Base-by-base conservation (phyloP, 1,140 invertebrate genomes). In the Helicoverpa armigera region DNA sequence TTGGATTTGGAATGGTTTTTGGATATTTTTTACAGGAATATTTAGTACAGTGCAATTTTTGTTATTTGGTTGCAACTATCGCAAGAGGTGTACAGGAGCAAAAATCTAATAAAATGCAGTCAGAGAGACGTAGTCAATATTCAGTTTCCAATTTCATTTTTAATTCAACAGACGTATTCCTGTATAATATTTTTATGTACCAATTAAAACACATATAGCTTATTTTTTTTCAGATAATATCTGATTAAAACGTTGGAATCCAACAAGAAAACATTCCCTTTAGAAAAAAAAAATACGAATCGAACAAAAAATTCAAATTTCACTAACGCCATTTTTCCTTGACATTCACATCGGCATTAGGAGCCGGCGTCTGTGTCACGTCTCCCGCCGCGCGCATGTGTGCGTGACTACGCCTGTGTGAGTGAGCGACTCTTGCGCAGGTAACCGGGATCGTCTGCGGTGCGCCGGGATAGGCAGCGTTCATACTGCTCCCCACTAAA, bases 371-470 rank as follows among this genome's bases (percentile, higher is more conserved):
- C 87, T 91, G 90, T 88, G 91, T 90, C 87, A 86, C 88, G 91
- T 91, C 85, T 90, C 84, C 29, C 35, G 81, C 75, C 84, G 81
- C 84, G 80, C 80, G 84, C 61, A 72, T 83, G 70, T 54, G 67
- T 23, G 60, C 54, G 12, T 75, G 77, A 73, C 82, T 69, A 56
- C 79, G 75, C 70, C n/a, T 56, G 76, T 82, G 84, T 85, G 84
- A 53, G 84, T 63, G 83, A 63, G 83, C 80, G 86, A 86, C 85
- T 88, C 86, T 63, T 76, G 84, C 91, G 89, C 92, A 94, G 92
- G 92, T 94, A 94, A 91, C 88, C 87, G 90, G 91, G 91, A 92
- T 88, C 90, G 90, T 88, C 90, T 90, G 89, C 82, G 72, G 81
- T 80, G 73, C 70, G 85, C 87, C 86, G 83, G 88, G 86, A 88